Conservation (phyloP, 1,140 invertebrate genomes). For the Trichonephila clavipes region DNA sequence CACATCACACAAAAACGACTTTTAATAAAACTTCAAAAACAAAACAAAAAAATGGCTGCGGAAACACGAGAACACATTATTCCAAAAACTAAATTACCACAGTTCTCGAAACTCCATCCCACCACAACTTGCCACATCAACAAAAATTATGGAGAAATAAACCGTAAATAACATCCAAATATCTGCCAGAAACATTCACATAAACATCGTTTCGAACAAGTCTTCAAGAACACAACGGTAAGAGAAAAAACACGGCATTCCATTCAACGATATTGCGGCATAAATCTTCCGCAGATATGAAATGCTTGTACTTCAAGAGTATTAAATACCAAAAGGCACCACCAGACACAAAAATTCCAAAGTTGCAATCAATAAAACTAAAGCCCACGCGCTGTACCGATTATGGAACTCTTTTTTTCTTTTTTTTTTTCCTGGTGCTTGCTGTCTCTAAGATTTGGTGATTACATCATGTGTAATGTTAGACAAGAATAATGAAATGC, state of each 20-base stretch:
- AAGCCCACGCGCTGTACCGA: not conserved
- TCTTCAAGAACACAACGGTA: not conserved
- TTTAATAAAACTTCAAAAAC: too few species aligned
- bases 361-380: slow-evolving; percentile 16
- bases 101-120: not conserved
- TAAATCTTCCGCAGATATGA: not conserved
- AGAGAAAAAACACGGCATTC: not conserved
- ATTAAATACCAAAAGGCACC: not conserved
- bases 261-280: not conserved
- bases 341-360: slow-evolving; percentile 3
- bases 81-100: too few species aligned
- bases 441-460: not conserved
- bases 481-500: not conserved
- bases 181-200: not conserved
- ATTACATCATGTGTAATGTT: not conserved
- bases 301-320: not conserved
- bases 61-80: too few species aligned
- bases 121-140: not conserved
- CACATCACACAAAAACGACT: too few species aligned
- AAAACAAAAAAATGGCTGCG: too few species aligned
- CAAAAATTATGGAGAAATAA: not conserved
- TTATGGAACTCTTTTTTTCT: not conserved
- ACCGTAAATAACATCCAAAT: not conserved
- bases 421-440: too few species aligned
- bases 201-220: not conserved